These are phyloP conservation scores for Heliothis peltigera DNA, from an alignment of 2,888 invertebrate genomes.

Conservation along the genomic window DNA sequence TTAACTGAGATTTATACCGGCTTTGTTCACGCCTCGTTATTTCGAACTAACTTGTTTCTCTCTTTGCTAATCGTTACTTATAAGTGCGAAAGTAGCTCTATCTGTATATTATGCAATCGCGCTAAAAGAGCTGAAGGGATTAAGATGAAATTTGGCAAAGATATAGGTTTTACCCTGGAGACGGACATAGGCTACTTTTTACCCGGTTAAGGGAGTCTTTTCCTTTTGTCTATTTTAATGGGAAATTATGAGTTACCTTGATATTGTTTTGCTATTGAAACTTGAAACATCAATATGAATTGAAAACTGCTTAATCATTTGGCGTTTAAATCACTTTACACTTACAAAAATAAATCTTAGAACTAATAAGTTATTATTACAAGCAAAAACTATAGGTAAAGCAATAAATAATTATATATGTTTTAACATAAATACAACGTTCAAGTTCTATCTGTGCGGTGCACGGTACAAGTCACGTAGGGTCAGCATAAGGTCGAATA, in stretches of 20 bases:
- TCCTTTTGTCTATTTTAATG: too few relatives aligned
- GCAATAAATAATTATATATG: constrained; percentile 3
- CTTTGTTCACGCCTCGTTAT: background rate
- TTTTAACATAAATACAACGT: constrained; percentile 31
- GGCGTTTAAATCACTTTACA: background rate
- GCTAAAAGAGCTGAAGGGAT: background rate
- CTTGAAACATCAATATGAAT: too few relatives aligned
- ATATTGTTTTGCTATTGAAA: too few relatives aligned
- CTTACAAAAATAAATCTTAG: background rate
- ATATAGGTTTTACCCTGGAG: too few relatives aligned
- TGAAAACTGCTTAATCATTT: too few relatives aligned
- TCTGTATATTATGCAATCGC: background rate
- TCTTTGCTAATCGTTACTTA: background rate
- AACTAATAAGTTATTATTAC: background rate
- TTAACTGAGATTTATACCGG: background rate
- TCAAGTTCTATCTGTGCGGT: constrained; percentile 38
- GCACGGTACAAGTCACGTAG: constrained; percentile 12
- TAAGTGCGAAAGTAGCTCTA: background rate
- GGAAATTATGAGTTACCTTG: too few relatives aligned
- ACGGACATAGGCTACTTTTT: too few relatives aligned
- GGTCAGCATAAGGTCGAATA: constrained; percentile 47
- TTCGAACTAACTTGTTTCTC: too few relatives aligned
- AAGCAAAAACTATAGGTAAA: constrained; percentile 1
- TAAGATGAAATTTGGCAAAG: too few relatives aligned
- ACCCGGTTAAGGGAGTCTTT: too few relatives aligned